Base-by-base conservation (phyloP, 2,113 vertebrate species). In the Solenodon paradoxus region DNA sequence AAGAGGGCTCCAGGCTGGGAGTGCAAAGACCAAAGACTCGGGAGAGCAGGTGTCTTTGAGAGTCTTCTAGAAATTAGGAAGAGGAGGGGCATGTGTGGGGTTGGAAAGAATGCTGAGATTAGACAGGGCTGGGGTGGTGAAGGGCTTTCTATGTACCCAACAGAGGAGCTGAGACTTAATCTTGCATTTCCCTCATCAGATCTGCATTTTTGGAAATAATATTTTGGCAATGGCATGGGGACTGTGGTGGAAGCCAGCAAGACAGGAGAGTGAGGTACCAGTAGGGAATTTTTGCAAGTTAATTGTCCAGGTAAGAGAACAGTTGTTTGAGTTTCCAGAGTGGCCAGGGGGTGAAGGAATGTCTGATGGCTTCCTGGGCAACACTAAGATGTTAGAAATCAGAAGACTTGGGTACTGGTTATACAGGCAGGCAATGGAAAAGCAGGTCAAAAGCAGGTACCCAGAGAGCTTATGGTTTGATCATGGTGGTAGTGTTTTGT, bases 81-180 rank as follows among this genome's bases (percentile, higher is more conserved):
- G 7, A 8, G 28, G 22, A 59, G 30, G 55, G 4, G 1, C 2
- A 5, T 35, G 1, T 15, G 15, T 2, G 7, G 79, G 22, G 24
- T 1, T 19, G 55, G 75, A n/a, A 35, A 22, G 42, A 30, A 45
- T 55, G 38, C 38, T 7, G 17, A n/a, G 9, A 30, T 30, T 9
- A 12, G 30, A 19, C 4, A 32, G 57, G 9, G 77, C 2, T n/a
- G n/a, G 7, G 59, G 9, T 42, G 32, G 19, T 1, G 5, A 47
- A 80, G 51, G 42, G 26, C n/a, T 24, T n/a, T 28, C 30, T 35
- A 5, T 22, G 0, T 11, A 11, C 22, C 66, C 3, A 32, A 24
- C 4, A 4, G n/a, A 49, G n/a, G 47, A 64, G 59, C 38, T 75
- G 17, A 22, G 28, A 5, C 45, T 69, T 61, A 51, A 32, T 63